phyloP scores from a whole-genome alignment of 2,888 invertebrate species.

The Apamea sordens region DNA sequence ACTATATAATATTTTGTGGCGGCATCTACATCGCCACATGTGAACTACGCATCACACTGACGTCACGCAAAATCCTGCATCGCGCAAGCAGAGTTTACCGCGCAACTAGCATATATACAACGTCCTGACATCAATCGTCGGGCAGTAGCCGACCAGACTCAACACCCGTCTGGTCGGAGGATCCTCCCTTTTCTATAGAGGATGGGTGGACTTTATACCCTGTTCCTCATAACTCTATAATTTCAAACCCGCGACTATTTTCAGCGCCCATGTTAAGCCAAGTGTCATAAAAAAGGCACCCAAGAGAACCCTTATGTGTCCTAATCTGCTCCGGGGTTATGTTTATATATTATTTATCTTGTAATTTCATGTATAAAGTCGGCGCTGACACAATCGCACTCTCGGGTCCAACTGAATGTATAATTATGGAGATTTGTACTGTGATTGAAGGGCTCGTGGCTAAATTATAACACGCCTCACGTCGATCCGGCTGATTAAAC shows the following conservation, averaged over 20 bases:
- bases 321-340: neutral
- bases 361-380: conserved; percentile 2
- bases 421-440: neutral
- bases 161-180: neutral
- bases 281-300: neutral
- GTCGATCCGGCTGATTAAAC: neutral
- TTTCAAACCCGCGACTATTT: neutral
- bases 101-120: neutral
- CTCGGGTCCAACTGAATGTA: neutral
- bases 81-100: neutral
- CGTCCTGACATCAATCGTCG: too few relatives aligned
- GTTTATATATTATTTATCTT: neutral
- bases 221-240: neutral
- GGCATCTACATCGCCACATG: too few relatives aligned
- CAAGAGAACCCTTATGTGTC: neutral
- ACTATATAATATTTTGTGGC: neutral
- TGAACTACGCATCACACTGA: neutral
- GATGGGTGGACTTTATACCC: neutral
- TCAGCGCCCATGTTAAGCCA: too few relatives aligned
- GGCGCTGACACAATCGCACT: neutral
- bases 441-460: neutral
- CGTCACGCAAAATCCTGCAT: neutral
- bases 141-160: too few relatives aligned
- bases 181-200: neutral
- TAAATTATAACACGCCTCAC: neutral